Percentiles rank a stretch among this genome's conserved stretches.
Conservation (phyloP, 2,888 invertebrate species). For the Zhengitettix transpicula region DNA sequence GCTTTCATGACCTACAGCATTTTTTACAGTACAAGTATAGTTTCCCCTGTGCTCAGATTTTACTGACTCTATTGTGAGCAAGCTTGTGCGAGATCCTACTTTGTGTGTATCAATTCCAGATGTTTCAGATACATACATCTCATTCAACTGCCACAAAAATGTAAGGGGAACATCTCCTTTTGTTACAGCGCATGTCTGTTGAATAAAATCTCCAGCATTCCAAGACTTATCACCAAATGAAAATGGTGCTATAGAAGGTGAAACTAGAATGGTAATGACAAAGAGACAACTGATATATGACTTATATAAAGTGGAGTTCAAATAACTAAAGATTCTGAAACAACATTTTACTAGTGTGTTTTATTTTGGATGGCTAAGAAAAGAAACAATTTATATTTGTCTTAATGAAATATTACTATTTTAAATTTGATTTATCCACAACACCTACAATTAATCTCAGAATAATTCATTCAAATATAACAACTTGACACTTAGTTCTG, state of each 20-base stretch:
- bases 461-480: no score
- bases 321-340: no score
- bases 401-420: no score
- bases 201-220: conserved; percentile 50
- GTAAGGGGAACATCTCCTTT: conserved; percentile 60
- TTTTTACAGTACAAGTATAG: conserved; percentile 59
- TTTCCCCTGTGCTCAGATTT: conserved; percentile 29
- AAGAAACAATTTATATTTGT: no score
- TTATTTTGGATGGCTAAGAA: no score
- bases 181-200: conserved; percentile 48
- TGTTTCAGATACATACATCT: conserved; percentile 19
- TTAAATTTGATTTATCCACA: no score
- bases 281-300: no score
- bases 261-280: conserved; percentile 33
- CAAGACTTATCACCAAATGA: conserved; percentile 49
- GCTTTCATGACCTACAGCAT: conserved; percentile 49
- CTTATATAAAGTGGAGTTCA: no score
- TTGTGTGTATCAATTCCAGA: conserved; percentile 24
- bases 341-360: no score
- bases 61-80: conserved; percentile 36
- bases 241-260: conserved; percentile 56
- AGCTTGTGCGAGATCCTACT: conserved; percentile 36
- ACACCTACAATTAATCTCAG: no score
- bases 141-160: conserved; percentile 58
- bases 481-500: no score